Evolutionary conservation across 2,113 vertebrate genomes (phyloP).

Genomic region (Dicentrarchus labrax): DNA sequence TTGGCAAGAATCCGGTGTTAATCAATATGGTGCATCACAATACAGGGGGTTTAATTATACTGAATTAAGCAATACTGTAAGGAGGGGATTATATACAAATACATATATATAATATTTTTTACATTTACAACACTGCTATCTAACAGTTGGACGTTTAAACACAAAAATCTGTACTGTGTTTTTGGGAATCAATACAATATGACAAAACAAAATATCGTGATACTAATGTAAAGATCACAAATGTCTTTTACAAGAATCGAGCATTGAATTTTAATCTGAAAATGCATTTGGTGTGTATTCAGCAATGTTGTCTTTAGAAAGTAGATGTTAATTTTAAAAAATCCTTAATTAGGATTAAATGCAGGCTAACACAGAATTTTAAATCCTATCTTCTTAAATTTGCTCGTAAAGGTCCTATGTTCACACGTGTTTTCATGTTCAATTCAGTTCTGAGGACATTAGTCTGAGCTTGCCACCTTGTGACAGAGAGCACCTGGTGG

Average conservation of each 20-base stretch:
- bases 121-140: too few species aligned
- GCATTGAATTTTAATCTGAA: background rate
- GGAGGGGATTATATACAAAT: too few species aligned
- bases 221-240: background rate
- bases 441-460: background rate
- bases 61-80: too few species aligned
- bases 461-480: background rate
- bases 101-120: too few species aligned
- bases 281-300: background rate
- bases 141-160: too few species aligned
- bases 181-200: too few species aligned
- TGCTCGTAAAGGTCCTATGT: background rate
- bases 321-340: too few species aligned
- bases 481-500: conserved; percentile 9
- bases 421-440: background rate
- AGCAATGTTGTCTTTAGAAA: too few species aligned
- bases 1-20: too few species aligned
- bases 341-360: background rate
- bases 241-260: background rate
- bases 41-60: too few species aligned
- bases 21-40: too few species aligned
- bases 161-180: too few species aligned
- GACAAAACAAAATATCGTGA: background rate
- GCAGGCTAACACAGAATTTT: background rate
- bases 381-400: background rate